Base-by-base conservation (phyloP, 2,888 invertebrate species). In the Campaea margaritaria region DNA sequence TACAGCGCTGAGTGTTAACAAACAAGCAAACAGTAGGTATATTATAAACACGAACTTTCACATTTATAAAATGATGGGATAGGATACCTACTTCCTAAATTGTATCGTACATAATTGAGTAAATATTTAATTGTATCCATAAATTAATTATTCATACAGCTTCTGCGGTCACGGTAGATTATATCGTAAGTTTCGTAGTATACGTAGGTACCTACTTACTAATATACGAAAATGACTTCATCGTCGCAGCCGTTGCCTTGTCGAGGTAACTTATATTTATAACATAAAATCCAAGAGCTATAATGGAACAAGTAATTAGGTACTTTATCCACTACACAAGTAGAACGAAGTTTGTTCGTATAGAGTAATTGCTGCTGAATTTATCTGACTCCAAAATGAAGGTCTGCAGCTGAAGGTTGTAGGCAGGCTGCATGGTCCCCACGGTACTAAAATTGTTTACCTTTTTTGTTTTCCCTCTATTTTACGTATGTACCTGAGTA, bases 211-310 rank as follows among this genome's bases (percentile, higher is more conserved):
- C 12, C 5, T n/a, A 36, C n/a, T 11, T 4, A 14, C 21, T 12
- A 48, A 34, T 39, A 28, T 16, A 46, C 10, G 31, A 39, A 39
- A 15, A 55, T 60, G 59, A 60, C 54, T 55, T 60, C 59, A 60
- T 50, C 46, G 46, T 31, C 21, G 21, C 27, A 42, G n/a, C 5
- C n/a, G 36, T 42, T 36, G 50, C 28, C 45, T 58, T 41, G 41
- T 7, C 12, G 16, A 28, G 38, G 31, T 27, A 13, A 36, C 36
- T 36, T 36, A 31, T 36, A 31, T 46, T 44, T 14, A 39, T 47
- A 47, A 31, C 31, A 31, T 21, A 3, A 21, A 21, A 31, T 31
- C 11, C 15, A 16, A 11, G 1, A 5, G 3, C 2, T n/a, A 36
- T n/a, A 36, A n/a, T 34, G n/a, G 10, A 11, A 36, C n/a, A 3